Base-by-base conservation (phyloP, 2,888 invertebrate genomes). In the Linhomoeus sp. region DNA sequence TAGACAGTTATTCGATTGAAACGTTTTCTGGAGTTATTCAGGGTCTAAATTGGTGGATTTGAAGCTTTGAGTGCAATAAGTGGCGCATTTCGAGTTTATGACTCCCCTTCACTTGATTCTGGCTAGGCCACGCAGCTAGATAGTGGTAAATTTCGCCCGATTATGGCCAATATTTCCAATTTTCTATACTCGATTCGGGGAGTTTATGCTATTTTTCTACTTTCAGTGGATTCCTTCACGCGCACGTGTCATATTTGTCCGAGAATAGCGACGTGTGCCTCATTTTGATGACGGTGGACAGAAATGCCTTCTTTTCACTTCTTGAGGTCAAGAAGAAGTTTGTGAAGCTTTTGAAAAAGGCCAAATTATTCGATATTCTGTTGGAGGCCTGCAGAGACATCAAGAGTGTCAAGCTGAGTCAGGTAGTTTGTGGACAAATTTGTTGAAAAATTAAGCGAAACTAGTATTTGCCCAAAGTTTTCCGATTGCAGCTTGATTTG, bases 201-300 rank as follows among this genome's bases (percentile, higher is more conserved):
- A n/a, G n/a, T n/a, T n/a, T n/a, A n/a, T n/a, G n/a, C n/a, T n/a
- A n/a, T n/a, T n/a, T n/a, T n/a, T n/a, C n/a, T n/a, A n/a, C n/a
- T n/a, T 70, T 15, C 71, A 85, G 86, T 62, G 90, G 90, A 1
- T 92, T 84, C 62, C 76, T 94, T 52, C 85, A 92, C 67, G 85
- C 83, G 2, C 87, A 94, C 66, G 86, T 94, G 0, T 92, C 90
- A 0, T 92, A 92, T 67, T 73, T 94, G 51, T 77, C 86, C 1
- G 86, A 88, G 54, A 83, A 84, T 62, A 87, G 87, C 59, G 82
- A n/a, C 12, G 85, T 86, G 0, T 92, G 92, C 66, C 72, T 94
- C 2, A 70, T 92, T 17, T 71, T 94, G 2, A 73, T 94, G 39
- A 87, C 90, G 1, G 85, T 88, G 1, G 87, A 92, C 69, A 74